Evolutionary conservation across 92 coral and sea anemone genomes (phyloP).

Genomic region (Epizoanthus fatuus): DNA sequence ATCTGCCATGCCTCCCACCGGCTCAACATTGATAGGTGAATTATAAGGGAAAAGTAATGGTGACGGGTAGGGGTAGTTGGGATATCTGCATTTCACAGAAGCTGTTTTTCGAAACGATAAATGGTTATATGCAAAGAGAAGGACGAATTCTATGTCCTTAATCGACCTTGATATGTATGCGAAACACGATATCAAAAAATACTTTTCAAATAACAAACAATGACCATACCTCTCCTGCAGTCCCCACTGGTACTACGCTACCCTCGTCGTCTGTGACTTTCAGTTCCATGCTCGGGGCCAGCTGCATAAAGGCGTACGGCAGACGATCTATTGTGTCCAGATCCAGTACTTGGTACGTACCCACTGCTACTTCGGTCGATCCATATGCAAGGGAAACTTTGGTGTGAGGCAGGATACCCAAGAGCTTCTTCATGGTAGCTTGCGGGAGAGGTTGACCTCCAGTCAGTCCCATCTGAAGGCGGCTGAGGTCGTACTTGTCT

Average conservation of each 20-base stretch:
- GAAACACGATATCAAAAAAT: too few species aligned
- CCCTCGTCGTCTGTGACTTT: conserved; percentile 18
- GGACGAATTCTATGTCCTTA: too few species aligned
- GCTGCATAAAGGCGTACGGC: conserved; percentile 17
- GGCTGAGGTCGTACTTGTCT: not conserved
- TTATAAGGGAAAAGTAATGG: too few species aligned
- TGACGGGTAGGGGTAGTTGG: too few species aligned
- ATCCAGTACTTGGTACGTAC: not conserved
- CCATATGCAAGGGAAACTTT: not conserved
- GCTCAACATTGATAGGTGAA: too few species aligned
- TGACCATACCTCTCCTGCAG: conserved; percentile 18
- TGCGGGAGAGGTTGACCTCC: conserved; percentile 1
- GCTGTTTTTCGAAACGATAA: too few species aligned
- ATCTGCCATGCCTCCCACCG: too few species aligned
- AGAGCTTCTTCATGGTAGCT: not conserved
- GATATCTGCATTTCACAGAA: too few species aligned
- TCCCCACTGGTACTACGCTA: not conserved
- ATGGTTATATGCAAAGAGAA: too few species aligned
- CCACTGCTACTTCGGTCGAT: not conserved
- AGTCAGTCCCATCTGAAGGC: not conserved
- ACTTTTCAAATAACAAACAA: too few species aligned
- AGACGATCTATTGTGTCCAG: not conserved
- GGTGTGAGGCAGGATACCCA: not conserved
- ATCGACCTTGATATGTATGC: too few species aligned
- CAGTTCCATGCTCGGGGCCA: not conserved